Evolutionary conservation across 2,888 invertebrate genomes (phyloP).

Genomic region (Thyatira batis): DNA sequence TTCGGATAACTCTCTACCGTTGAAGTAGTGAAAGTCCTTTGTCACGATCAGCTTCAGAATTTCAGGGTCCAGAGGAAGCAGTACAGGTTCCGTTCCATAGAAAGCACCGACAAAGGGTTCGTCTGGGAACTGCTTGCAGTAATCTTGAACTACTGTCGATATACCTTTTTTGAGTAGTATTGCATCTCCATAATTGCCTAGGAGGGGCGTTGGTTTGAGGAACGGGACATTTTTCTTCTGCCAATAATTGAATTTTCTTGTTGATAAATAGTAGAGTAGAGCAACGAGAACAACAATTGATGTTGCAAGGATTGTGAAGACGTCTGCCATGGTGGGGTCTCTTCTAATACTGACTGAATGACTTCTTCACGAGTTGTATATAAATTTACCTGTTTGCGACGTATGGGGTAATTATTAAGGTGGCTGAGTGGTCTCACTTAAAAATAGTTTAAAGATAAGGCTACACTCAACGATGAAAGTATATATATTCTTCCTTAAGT

Average conservation of each 20-base stretch:
- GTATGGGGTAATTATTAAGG: background rate
- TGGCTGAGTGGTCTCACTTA: background rate
- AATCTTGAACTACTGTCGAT: slow-evolving; percentile 20
- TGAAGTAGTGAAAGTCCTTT: slow-evolving; percentile 48
- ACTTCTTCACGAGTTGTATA: too few species aligned
- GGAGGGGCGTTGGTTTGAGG: slow-evolving; percentile 26
- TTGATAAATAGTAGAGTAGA: slow-evolving; percentile 17
- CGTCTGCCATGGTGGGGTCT: background rate
- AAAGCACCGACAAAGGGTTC: slow-evolving; percentile 47
- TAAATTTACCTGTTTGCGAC: background rate
- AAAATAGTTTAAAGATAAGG: background rate
- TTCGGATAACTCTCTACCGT: slow-evolving; percentile 34
- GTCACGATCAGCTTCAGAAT: slow-evolving; percentile 42
- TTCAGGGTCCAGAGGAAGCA: slow-evolving; percentile 45
- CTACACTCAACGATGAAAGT: background rate
- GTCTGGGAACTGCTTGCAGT: slow-evolving; percentile 39
- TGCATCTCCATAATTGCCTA: slow-evolving; percentile 42
- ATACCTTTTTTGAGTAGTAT: slow-evolving; percentile 28
- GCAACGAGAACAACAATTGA: background rate
- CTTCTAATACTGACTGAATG: background rate
- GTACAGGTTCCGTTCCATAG: slow-evolving; percentile 43
- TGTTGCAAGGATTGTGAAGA: background rate
- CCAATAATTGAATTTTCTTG: slow-evolving; percentile 40
- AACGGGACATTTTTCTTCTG: slow-evolving; percentile 31
- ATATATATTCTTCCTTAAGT: background rate